Evolutionary conservation across 2,888 invertebrate species (phyloP).

Genomic region (Ethmia dodecea): DNA sequence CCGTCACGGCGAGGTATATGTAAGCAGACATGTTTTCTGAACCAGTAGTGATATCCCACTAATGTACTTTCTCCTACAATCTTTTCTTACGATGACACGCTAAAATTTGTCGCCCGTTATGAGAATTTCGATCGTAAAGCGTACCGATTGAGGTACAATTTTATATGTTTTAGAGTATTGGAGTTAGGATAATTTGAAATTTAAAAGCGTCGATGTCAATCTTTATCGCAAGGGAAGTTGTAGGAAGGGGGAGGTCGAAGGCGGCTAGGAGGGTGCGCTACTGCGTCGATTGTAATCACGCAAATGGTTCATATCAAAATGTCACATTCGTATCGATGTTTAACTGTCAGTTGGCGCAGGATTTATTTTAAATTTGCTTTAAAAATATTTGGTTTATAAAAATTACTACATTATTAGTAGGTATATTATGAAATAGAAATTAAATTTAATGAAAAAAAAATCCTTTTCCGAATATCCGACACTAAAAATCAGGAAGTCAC

Average conservation of each 20-base stretch:
- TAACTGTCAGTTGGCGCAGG: conserved; percentile 52
- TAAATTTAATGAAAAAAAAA: too few species aligned
- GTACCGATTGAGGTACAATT: conserved; percentile 36
- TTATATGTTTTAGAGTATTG: conserved; percentile 30
- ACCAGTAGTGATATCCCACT: conserved; percentile 69
- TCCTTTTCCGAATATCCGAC: too few species aligned
- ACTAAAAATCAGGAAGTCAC: too few species aligned
- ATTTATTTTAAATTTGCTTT: too few species aligned
- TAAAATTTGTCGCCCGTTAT: conserved; percentile 38
- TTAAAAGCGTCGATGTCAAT: conserved; percentile 69
- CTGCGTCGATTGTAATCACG: conserved; percentile 75
- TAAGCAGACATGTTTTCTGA: conserved; percentile 62
- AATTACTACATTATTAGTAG: too few species aligned
- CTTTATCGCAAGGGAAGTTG: conserved; percentile 74
- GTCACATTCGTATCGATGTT: conserved; percentile 68
- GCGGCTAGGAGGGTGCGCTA: conserved; percentile 60
- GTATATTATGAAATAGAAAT: too few species aligned
- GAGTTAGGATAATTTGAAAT: conserved; percentile 67
- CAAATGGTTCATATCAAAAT: conserved; percentile 75
- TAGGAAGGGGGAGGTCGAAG: conserved; percentile 50
- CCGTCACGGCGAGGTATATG: conserved; percentile 47
- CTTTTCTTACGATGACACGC: conserved; percentile 73
- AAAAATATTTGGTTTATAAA: too few species aligned
- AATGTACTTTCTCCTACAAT: conserved; percentile 72
- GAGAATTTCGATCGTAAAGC: conserved; percentile 38